These are phyloP conservation scores for Bothrops jararaca DNA, from an alignment of 2,113 vertebrate genomes.

Conservation along the genomic window DNA sequence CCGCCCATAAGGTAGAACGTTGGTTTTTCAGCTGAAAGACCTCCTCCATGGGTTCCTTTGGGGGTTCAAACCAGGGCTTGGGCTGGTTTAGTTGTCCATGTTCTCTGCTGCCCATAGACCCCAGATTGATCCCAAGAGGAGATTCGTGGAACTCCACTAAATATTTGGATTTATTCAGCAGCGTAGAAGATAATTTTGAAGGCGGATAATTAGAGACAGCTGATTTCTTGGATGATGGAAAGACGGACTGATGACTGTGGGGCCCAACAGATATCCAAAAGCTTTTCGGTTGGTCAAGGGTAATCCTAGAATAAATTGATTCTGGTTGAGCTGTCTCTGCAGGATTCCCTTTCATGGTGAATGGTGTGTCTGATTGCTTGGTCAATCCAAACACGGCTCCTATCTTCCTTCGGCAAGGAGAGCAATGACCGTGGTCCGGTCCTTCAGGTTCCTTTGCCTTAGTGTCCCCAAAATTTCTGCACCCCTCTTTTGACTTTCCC, in stretches of 20 bases:
- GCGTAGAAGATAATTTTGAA: conserved; percentile 53
- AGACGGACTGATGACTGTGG: neutral
- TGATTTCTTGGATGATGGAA: neutral
- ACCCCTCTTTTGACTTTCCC: neutral
- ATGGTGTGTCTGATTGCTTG: conserved; percentile 12
- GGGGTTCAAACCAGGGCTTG: neutral
- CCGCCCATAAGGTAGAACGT: no score
- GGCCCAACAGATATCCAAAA: conserved; percentile 38
- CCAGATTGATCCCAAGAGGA: neutral
- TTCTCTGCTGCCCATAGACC: neutral
- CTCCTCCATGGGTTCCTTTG: neutral
- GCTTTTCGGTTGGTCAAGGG: conserved; percentile 49
- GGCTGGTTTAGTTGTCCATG: neutral
- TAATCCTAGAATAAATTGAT: conserved; percentile 61
- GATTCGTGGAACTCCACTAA: conserved; percentile 6
- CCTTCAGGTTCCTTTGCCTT: neutral
- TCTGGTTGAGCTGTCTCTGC: neutral
- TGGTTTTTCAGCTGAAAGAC: neutral
- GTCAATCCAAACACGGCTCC: neutral
- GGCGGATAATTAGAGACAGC: conserved; percentile 39
- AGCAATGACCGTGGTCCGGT: neutral
- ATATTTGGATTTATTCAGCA: conserved; percentile 33
- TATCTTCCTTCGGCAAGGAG: neutral
- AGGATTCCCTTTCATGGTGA: neutral
- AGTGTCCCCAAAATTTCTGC: neutral